Evolutionary conservation across 2,113 vertebrate genomes (phyloP).

Genomic region (Rynchops niger): DNA sequence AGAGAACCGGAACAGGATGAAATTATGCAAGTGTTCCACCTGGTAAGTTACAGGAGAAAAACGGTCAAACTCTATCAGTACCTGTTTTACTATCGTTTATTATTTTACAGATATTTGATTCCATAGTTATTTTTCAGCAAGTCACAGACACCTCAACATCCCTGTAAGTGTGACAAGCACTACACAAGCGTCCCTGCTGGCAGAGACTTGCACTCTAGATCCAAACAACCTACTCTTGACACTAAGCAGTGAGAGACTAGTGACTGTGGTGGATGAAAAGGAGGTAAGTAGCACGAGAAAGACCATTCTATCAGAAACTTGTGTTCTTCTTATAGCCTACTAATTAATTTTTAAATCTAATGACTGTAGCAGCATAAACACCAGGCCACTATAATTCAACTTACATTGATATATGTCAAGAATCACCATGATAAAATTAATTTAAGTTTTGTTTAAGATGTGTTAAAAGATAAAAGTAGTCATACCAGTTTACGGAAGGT

Average conservation of each 20-base stretch:
- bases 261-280: background rate
- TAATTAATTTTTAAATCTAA: background rate
- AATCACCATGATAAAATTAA: background rate
- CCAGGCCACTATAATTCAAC: background rate
- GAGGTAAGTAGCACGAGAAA: background rate
- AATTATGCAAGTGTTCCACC: conserved; percentile 95
- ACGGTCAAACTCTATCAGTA: background rate
- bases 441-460: background rate
- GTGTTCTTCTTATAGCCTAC: background rate
- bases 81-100: background rate
- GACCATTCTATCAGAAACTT: background rate
- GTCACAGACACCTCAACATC: background rate
- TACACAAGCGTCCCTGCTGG: background rate
- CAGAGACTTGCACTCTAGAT: background rate
- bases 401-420: background rate
- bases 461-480: background rate
- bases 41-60: conserved; percentile 57
- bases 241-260: background rate
- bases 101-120: background rate
- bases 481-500: conserved; percentile 93
- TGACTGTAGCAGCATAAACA: background rate
- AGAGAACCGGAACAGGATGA: conserved; percentile 96
- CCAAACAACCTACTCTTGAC: background rate
- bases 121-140: background rate
- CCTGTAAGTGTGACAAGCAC: background rate